Conservation (phyloP, 1,140 invertebrate species). For the Branchinecta lynchi region DNA sequence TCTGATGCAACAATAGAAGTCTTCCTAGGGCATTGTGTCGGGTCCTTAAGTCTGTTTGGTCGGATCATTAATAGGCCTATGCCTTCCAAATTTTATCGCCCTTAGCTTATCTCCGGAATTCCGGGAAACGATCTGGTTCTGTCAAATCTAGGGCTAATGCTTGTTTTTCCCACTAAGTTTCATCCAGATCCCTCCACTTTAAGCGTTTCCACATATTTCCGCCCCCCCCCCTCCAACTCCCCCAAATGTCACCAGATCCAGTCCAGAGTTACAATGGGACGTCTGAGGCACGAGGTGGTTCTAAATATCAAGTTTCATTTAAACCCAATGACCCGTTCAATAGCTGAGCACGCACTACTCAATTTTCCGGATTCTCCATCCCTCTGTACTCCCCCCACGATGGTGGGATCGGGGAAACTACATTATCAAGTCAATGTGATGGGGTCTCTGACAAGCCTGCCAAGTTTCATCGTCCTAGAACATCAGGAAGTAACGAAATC, state of each 20-base stretch:
- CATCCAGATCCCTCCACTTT: not conserved
- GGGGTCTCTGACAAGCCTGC: not conserved
- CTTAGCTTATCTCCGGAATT: too few species aligned
- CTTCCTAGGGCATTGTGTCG: too few species aligned
- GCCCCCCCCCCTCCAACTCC: not conserved
- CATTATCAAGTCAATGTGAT: not conserved
- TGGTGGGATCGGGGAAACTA: not conserved
- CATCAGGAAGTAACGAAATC: too few species aligned
- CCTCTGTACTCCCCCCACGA: not conserved
- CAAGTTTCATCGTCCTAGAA: slow-evolving; percentile 9
- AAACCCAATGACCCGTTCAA: too few species aligned
- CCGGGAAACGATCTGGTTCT: too few species aligned
- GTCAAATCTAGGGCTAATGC: not conserved
- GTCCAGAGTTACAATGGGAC: not conserved
- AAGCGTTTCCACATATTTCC: not conserved
- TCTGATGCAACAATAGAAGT: too few species aligned
- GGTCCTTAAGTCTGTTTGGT: too few species aligned
- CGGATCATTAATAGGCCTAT: too few species aligned
- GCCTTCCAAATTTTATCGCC: too few species aligned
- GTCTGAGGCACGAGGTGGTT: not conserved
- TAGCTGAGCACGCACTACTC: too few species aligned
- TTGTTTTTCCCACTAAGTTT: slow-evolving; percentile 7
- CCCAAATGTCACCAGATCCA: slow-evolving; percentile 1
- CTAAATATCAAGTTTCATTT: slow-evolving; percentile 10
- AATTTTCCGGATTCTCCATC: not conserved